Evolutionary conservation across 2,797 vertebrate genomes (phyloP).

Genomic region (Pipistrellus pipistrellus): DNA sequence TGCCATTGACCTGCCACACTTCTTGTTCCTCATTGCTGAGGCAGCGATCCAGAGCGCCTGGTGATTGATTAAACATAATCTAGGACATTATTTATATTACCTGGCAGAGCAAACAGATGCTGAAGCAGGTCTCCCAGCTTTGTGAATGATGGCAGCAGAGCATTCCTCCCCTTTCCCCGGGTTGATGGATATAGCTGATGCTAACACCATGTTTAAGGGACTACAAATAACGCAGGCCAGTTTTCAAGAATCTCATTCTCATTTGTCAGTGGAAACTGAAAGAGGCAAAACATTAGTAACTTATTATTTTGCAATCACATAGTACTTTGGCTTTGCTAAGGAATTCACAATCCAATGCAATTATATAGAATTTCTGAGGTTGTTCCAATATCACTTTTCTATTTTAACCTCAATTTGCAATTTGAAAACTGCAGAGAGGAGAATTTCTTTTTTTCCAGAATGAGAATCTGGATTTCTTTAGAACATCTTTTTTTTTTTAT

Average conservation of each 20-base stretch:
- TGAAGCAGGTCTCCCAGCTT: not conserved
- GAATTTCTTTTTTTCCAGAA: not conserved
- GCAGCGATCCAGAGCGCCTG: not conserved
- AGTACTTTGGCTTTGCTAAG: constrained; percentile 36
- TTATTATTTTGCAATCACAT: not conserved
- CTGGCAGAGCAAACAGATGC: not conserved
- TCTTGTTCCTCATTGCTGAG: constrained; percentile 6
- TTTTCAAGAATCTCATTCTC: constrained; percentile 42
- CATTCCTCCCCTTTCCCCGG: not conserved
- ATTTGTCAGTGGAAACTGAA: not conserved
- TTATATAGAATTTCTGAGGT: constrained; percentile 15
- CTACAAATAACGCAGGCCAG: not conserved
- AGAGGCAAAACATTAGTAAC: not conserved
- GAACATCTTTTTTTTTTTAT: not conserved
- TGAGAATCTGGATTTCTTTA: not conserved
- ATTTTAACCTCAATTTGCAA: constrained; percentile 24
- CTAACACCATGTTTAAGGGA: not conserved
- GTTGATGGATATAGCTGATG: not conserved
- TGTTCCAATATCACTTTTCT: not conserved
- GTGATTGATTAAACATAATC: not conserved
- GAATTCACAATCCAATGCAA: not conserved
- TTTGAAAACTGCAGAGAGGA: not conserved
- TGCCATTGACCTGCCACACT: not conserved
- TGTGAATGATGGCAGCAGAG: not conserved
- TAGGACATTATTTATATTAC: not conserved